Conservation (phyloP, 2,113 vertebrate species). For the Siniperca knerii region DNA sequence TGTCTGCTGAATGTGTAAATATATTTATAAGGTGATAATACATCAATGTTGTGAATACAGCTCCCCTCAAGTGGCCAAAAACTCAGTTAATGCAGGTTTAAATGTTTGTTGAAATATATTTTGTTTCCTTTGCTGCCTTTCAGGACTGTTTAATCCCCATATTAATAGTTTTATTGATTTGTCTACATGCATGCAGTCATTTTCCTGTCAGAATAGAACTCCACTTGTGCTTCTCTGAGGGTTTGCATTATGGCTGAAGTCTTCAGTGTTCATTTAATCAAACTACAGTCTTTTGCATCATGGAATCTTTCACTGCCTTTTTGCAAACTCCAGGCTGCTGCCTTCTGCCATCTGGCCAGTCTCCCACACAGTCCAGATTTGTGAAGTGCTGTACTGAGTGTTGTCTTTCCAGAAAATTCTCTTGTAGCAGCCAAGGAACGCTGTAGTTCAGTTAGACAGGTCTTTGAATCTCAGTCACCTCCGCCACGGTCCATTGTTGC, state of each 20-base stretch:
- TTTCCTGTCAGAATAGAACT: neutral
- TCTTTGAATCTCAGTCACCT: constrained; percentile 51
- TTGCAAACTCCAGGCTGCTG: constrained; percentile 66
- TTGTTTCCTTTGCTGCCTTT: neutral
- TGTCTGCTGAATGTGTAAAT: neutral
- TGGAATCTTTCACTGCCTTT: constrained; percentile 56
- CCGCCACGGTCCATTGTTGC: neutral
- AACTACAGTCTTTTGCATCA: constrained; percentile 51
- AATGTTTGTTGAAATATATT: neutral
- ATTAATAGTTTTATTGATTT: neutral
- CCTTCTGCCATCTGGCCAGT: constrained; percentile 74
- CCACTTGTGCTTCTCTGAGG: neutral
- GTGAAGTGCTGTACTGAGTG: constrained; percentile 69
- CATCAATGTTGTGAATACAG: neutral
- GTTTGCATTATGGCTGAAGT: constrained; percentile 14
- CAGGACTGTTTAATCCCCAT: neutral
- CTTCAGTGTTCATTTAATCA: constrained; percentile 30
- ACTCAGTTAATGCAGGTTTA: neutral
- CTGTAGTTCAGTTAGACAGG: constrained; percentile 39
- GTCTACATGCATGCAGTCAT: neutral
- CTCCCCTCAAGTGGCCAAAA: neutral
- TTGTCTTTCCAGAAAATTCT: constrained; percentile 59
- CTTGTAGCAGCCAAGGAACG: constrained; percentile 43
- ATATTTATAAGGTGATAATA: neutral
- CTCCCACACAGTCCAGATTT: constrained; percentile 76